These are phyloP conservation scores for Lophochroa leadbeateri DNA, from an alignment of 2,113 vertebrate genomes.

Conservation along the genomic window DNA sequence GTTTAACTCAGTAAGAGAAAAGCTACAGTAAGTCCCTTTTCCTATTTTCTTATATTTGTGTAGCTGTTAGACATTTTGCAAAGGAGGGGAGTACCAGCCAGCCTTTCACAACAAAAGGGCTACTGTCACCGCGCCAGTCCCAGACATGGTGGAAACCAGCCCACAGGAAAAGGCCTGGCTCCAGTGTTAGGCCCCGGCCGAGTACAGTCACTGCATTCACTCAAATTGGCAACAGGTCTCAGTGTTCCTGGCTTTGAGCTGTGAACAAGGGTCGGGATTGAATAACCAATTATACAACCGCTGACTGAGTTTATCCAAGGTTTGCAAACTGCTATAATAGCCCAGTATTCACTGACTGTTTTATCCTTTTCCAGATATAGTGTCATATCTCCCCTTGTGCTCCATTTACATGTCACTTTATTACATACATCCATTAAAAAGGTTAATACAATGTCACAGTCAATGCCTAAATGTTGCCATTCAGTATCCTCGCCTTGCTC, in stretches of 20 bases:
- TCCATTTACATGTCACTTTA: slow-evolving; percentile 84
- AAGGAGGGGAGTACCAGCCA: slow-evolving; percentile 80
- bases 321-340: slow-evolving; percentile 91
- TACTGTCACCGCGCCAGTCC: slow-evolving; percentile 95
- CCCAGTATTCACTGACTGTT: slow-evolving; percentile 86
- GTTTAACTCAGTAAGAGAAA: slow-evolving; percentile 80
- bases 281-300: slow-evolving; percentile 96
- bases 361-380: slow-evolving; percentile 84
- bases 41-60: slow-evolving; percentile 96
- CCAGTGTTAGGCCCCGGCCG: slow-evolving; percentile 81
- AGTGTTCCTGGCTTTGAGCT: slow-evolving; percentile 84
- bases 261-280: slow-evolving; percentile 90
- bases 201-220: slow-evolving; percentile 95
- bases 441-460: slow-evolving; percentile 81
- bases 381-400: slow-evolving; percentile 81
- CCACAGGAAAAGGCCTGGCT: slow-evolving; percentile 98
- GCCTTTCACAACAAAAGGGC: slow-evolving; percentile 92
- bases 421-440: slow-evolving; percentile 81
- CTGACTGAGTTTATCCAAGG: slow-evolving; percentile 92
- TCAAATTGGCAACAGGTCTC: slow-evolving; percentile 90
- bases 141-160: slow-evolving; percentile 93
- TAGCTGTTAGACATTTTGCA: slow-evolving; percentile 83
- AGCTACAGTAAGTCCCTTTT: slow-evolving; percentile 85
- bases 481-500: slow-evolving; percentile 58
- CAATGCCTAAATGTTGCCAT: slow-evolving; percentile 76